Evolutionary conservation across 2,113 vertebrate genomes (phyloP), one percentile per base, ranked within the genome.

Genomic region (Bostrychus sinensis): DNA sequence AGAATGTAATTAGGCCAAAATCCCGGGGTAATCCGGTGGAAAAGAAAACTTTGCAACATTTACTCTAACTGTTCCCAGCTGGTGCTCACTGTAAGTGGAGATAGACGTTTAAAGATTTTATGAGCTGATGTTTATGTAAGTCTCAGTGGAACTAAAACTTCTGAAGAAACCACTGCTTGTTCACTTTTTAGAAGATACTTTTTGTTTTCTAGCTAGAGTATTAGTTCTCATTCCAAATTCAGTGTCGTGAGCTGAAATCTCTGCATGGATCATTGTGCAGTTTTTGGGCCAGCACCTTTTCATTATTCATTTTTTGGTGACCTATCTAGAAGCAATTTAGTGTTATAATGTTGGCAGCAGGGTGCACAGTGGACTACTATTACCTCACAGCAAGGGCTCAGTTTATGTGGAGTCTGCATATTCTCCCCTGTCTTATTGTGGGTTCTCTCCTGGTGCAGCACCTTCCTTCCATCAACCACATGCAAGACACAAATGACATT

Each of bases 1-100:
- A 48, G 62, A 80, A 77, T 43, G 55, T 66, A 81, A 85, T 81
- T 82, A 74, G 55, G 84, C 34, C 62, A 79, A 83, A 39, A 79
- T 85, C 82, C 65, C 74, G 38, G 0, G 37, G 70, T 83, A 70
- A 81, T 70, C 59, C 61, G 36, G 45, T 39, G 39, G 66, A 66
- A 67, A 66, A 41, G 20, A 81, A 77, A 56, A 20, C 28, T 56
- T 66, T 19, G 0, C 41, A 58, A 20, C 0, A 8, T 17, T 26
- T n/a, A 20, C 39, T 2, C 16, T 53, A 53, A 20, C 20, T 53
- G 58, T 38, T 51, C 23, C 34, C 53, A 50, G 23, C 6, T 58
- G 54, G 12, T 13, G 20, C 22, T 4, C 20, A 20, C 12, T 14
- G 20, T 11, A 12, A 25, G 43, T 23, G 13, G 11, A 45, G 19